Conservation (phyloP, 2,797 vertebrate genomes). For the Eulemur albifrons region DNA sequence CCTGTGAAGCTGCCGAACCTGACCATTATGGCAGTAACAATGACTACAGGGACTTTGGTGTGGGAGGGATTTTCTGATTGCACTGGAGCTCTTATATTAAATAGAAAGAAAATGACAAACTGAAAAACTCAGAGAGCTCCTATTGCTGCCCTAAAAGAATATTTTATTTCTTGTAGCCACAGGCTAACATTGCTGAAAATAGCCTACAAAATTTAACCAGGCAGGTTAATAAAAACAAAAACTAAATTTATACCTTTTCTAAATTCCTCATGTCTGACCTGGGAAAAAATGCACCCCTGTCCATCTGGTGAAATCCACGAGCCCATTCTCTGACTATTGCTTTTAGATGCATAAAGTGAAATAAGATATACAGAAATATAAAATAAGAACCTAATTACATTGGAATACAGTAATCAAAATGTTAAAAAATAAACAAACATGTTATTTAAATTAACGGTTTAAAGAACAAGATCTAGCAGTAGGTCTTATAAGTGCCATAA, state of each 20-base stretch:
- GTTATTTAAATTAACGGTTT: background rate
- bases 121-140: background rate
- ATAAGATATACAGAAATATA: background rate
- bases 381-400: background rate
- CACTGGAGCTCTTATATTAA: background rate
- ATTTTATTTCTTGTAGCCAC: background rate
- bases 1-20: background rate
- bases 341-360: background rate
- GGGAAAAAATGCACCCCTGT: background rate
- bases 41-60: background rate
- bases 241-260: background rate
- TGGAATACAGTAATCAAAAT: background rate
- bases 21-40: background rate
- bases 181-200: slow-evolving; percentile 5
- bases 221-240: background rate
- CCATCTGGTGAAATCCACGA: background rate
- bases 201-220: background rate
- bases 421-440: background rate
- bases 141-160: background rate
- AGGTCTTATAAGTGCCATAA: background rate
- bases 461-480: background rate
- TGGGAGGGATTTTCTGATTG: background rate
- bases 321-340: background rate
- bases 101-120: background rate
- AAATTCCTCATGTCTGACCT: background rate